Conservation (phyloP, 2,888 invertebrate genomes). For the Noctua comes region DNA sequence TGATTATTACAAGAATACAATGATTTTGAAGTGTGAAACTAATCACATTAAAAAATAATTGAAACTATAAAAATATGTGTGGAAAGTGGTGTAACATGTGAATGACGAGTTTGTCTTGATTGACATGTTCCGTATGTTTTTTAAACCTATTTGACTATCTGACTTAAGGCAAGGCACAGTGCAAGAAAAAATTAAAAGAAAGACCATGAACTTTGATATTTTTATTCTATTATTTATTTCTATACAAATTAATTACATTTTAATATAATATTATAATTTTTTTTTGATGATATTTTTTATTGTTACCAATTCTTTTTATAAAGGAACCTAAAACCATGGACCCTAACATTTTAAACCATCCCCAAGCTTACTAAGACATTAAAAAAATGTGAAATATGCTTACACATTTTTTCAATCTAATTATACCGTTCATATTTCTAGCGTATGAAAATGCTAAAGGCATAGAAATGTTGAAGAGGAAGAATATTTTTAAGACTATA, state of each 20-base stretch:
- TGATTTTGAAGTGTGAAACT: slow-evolving; percentile 52
- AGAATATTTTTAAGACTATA: too few species aligned
- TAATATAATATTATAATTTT: too few species aligned
- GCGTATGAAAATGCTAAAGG: not conserved
- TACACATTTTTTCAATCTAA: not conserved
- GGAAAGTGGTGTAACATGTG: slow-evolving; percentile 7
- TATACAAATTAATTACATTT: too few species aligned
- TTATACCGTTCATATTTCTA: not conserved
- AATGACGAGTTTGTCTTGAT: not conserved
- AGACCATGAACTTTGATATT: not conserved
- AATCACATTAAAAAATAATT: slow-evolving; percentile 42
- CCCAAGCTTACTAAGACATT: not conserved
- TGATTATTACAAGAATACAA: slow-evolving; percentile 22
- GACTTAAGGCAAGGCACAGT: not conserved
- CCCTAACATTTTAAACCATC: not conserved
- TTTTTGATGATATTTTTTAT: not conserved
- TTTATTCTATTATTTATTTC: too few species aligned
- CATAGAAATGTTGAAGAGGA: not conserved
- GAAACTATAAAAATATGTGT: slow-evolving; percentile 43
- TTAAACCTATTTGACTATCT: not conserved
- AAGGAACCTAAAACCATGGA: not conserved
- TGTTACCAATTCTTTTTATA: not conserved
- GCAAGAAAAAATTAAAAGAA: not conserved
- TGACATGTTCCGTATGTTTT: slow-evolving; percentile 40
- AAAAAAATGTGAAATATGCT: not conserved